Conservation (phyloP, 2,888 invertebrate genomes). For the Helobdella robusta region DNA sequence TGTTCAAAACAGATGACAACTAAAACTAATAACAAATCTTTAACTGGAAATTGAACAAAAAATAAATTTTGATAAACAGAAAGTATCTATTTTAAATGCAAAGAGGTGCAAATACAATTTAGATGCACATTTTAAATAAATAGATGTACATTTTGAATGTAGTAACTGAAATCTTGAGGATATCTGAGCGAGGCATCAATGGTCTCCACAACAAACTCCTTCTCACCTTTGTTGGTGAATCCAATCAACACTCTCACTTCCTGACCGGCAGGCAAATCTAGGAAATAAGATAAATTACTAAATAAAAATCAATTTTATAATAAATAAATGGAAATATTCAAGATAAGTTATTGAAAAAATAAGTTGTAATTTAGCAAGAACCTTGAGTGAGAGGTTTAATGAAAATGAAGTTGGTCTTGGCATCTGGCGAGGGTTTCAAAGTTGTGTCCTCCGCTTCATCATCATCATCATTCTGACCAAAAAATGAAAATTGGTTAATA, state of each 20-base stretch:
- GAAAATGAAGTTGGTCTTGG: conserved; percentile 81
- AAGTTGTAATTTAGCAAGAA: not conserved
- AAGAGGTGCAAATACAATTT: not conserved
- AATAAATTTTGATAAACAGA: no score
- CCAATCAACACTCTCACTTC: conserved; percentile 90
- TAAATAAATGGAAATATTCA: not conserved
- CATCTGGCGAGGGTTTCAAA: conserved; percentile 70
- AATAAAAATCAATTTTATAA: not conserved
- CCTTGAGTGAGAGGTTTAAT: conserved; percentile 45
- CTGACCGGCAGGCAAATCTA: conserved; percentile 80
- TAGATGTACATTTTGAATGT: conserved; percentile 72
- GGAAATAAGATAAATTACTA: not conserved
- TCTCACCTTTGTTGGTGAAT: conserved; percentile 81
- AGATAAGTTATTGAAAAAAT: not conserved
- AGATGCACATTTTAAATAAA: no score
- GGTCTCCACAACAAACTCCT: conserved; percentile 77
- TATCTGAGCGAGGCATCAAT: conserved; percentile 96
- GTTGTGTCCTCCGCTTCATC: conserved; percentile 47
- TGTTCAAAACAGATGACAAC: no score
- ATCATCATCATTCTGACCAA: conserved; percentile 35
- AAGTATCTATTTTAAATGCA: not conserved
- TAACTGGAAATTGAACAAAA: no score
- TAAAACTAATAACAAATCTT: no score
- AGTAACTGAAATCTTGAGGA: conserved; percentile 94
- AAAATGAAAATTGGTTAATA: not conserved